Percentiles rank a stretch among this genome's conserved stretches.
Conservation (phyloP, 2,113 vertebrate genomes). For the Pluvianellus socialis region DNA sequence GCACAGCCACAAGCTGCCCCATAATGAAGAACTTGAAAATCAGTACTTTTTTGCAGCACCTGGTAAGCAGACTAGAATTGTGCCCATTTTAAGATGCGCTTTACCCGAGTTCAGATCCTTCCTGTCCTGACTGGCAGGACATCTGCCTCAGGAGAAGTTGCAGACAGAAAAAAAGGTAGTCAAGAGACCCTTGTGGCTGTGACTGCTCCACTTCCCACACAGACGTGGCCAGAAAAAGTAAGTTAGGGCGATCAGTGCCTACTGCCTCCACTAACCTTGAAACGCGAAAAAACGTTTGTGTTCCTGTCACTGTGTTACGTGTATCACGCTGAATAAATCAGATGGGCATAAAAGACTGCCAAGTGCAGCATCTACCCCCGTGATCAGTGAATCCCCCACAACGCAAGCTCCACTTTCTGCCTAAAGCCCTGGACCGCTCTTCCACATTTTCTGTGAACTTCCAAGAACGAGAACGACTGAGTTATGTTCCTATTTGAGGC, state of each 20-base stretch:
- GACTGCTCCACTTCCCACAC: neutral
- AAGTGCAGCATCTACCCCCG: neutral
- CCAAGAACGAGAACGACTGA: rapidly evolving
- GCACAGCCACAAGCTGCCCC: neutral
- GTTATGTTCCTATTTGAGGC: neutral
- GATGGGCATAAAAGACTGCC: no score
- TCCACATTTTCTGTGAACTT: neutral
- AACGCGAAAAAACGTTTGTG: neutral
- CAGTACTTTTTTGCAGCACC: neutral
- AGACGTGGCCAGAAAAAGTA: neutral
- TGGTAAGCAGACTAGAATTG: neutral
- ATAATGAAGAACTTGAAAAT: neutral
- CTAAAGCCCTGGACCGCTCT: rapidly evolving
- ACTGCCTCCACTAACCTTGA: no score
- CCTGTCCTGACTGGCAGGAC: neutral
- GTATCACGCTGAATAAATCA: neutral
- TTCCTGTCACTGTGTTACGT: rapidly evolving
- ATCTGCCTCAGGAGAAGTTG: neutral
- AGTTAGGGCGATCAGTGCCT: neutral
- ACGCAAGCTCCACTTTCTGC: rapidly evolving
- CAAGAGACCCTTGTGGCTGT: neutral
- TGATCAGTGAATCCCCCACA: neutral
- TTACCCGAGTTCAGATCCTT: neutral
- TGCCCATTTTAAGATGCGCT: neutral
- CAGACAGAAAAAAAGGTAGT: neutral